Percentiles rank a stretch among this genome's conserved stretches.
These are phyloP conservation scores for Cabera pusaria DNA, from an alignment of 2,888 invertebrate species.

Conservation along the genomic window DNA sequence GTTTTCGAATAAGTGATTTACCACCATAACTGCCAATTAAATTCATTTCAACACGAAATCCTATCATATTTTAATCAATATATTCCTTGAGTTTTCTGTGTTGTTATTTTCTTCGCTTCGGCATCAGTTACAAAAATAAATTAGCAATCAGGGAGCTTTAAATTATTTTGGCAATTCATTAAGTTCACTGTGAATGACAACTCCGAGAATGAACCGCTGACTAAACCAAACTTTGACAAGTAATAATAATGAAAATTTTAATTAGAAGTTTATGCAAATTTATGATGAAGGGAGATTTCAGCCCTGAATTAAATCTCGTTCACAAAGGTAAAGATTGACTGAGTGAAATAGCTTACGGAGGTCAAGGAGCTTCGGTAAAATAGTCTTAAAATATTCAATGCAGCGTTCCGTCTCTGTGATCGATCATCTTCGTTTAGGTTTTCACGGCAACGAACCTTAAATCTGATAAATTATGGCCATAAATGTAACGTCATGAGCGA, in stretches of 20 bases:
- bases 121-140: too few relatives aligned
- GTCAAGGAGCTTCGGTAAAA: constrained; percentile 26
- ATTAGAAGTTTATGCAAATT: constrained; percentile 60
- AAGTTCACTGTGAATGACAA: constrained; percentile 10
- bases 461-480: constrained; percentile 21
- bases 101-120: too few relatives aligned
- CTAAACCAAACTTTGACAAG: constrained; percentile 35
- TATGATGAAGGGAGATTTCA: constrained; percentile 32
- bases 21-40: too few relatives aligned
- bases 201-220: too few relatives aligned
- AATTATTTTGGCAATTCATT: constrained; percentile 30
- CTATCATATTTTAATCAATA: too few relatives aligned
- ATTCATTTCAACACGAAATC: too few relatives aligned
- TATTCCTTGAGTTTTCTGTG: too few relatives aligned
- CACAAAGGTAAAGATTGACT: constrained; percentile 48
- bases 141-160: constrained; percentile 12
- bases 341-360: constrained; percentile 39
- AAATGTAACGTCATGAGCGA: constrained; percentile 22
- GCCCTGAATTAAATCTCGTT: constrained; percentile 38
- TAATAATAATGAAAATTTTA: constrained; percentile 49
- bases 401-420: constrained; percentile 16
- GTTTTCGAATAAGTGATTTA: too few relatives aligned
- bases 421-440: constrained; percentile 17
- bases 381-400: constrained; percentile 21
- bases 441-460: constrained; percentile 15